Evolutionary conservation across 2,888 invertebrate genomes (phyloP).

Genomic region (Cryptocephalus moraei): DNA sequence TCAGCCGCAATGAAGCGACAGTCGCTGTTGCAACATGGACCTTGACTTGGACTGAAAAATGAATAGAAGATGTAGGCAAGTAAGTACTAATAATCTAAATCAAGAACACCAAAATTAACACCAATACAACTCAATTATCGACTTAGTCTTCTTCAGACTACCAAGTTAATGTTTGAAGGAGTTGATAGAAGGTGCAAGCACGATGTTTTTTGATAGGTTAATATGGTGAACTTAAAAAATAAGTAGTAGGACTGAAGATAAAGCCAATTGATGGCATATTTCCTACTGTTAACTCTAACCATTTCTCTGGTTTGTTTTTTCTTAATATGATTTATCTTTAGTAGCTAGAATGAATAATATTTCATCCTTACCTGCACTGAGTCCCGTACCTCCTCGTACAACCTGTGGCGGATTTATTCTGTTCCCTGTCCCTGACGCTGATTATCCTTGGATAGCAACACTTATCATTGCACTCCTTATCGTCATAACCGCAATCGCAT

Average conservation of each 20-base stretch:
- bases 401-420: constrained; percentile 63
- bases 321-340: too few relatives aligned
- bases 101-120: background rate
- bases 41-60: constrained; percentile 73
- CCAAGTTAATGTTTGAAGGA: too few relatives aligned
- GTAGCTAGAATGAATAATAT: too few relatives aligned
- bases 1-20: constrained; percentile 66
- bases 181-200: too few relatives aligned
- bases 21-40: constrained; percentile 91
- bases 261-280: too few relatives aligned
- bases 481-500: constrained; percentile 94
- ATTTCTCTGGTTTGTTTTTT: too few relatives aligned
- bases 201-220: too few relatives aligned
- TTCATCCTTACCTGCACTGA: constrained; percentile 55
- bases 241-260: too few relatives aligned
- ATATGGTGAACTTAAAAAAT: too few relatives aligned
- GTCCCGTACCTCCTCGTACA: constrained; percentile 69
- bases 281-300: too few relatives aligned
- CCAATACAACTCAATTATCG: too few relatives aligned
- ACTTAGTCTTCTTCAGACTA: too few relatives aligned
- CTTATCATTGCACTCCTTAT: constrained; percentile 72
- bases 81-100: background rate
- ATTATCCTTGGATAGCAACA: constrained; percentile 89
- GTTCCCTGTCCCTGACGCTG: constrained; percentile 55
- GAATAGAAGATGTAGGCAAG: constrained; percentile 27